Evolutionary conservation across 1,140 invertebrate genomes (phyloP).

Genomic region (Drosophila mojavensis): DNA sequence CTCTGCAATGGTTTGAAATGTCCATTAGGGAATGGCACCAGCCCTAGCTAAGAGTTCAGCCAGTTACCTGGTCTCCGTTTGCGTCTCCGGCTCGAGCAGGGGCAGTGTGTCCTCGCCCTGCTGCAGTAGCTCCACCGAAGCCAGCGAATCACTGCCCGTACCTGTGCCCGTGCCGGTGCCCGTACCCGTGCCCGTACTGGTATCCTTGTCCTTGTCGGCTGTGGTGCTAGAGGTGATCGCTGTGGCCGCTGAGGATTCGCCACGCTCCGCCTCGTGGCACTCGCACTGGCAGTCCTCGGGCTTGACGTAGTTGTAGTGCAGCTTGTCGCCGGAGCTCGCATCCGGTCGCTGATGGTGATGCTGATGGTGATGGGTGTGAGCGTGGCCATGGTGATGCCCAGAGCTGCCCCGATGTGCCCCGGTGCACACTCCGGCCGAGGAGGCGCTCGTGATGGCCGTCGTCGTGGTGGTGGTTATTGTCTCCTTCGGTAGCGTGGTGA

Average conservation of each 20-base stretch:
- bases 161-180: constrained; percentile 47
- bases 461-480: constrained; percentile 55
- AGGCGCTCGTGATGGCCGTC: constrained; percentile 43
- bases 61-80: constrained; percentile 52
- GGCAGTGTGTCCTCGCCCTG: constrained; percentile 81
- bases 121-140: constrained; percentile 68
- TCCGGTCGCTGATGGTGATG: constrained; percentile 52
- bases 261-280: constrained; percentile 88
- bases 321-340: constrained; percentile 56
- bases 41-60: no score
- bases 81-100: constrained; percentile 66
- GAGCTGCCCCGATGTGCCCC: constrained; percentile 14
- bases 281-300: constrained; percentile 93
- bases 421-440: constrained; percentile 50
- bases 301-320: constrained; percentile 91
- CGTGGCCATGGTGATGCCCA: constrained; percentile 49
- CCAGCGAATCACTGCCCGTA: constrained; percentile 67
- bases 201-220: constrained; percentile 49
- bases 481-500: constrained; percentile 89
- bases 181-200: constrained; percentile 49
- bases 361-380: constrained; percentile 45
- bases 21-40: neutral
- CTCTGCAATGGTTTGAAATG: constrained; percentile 30
- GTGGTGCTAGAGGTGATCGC: constrained; percentile 7
- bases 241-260: constrained; percentile 54